Conservation (phyloP, 2,797 vertebrate genomes). For the Danio jaintianensis region DNA sequence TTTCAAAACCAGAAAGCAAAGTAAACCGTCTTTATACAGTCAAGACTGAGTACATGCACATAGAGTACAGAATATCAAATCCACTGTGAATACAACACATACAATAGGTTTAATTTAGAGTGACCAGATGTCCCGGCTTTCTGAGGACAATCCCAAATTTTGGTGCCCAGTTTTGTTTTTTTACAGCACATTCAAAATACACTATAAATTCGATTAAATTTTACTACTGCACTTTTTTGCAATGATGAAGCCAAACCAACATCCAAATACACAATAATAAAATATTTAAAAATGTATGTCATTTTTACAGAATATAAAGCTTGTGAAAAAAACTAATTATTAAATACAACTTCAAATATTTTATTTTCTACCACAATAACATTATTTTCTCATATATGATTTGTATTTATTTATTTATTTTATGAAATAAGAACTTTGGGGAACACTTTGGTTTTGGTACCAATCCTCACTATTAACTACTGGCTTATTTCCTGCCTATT, state of each 20-base stretch:
- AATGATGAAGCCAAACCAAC: neutral
- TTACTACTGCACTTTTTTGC: too few relatives aligned
- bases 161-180: neutral
- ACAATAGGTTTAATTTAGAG: neutral
- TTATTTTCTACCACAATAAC: too few relatives aligned
- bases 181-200: neutral
- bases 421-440: too few relatives aligned
- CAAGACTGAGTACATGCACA: neutral
- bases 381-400: too few relatives aligned
- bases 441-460: too few relatives aligned
- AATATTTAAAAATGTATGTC: neutral
- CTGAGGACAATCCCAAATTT: neutral
- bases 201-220: neutral
- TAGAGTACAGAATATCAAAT: neutral
- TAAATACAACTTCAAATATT: too few relatives aligned
- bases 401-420: too few relatives aligned
- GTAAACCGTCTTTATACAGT: neutral
- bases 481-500: too few relatives aligned
- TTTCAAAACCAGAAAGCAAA: conserved; percentile 11
- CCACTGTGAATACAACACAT: neutral
- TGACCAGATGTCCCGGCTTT: neutral
- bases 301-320: too few relatives aligned
- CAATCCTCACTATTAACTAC: too few relatives aligned
- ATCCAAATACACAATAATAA: neutral
- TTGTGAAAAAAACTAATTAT: too few relatives aligned